phyloP scores from a whole-genome alignment of 2,113 vertebrate species.

The Saguinus midas region DNA sequence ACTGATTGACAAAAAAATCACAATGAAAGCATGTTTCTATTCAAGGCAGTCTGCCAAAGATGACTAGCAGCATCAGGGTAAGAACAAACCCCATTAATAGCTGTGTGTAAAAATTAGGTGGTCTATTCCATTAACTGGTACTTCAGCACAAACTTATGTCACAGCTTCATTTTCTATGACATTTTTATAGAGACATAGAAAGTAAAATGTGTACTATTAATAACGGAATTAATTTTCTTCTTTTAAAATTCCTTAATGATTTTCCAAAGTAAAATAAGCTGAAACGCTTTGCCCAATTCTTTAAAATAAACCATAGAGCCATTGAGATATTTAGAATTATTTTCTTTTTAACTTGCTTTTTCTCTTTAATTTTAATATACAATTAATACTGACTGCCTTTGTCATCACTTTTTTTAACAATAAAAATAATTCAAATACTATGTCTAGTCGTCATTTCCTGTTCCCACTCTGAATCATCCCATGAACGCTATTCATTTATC shows the following conservation, averaged over 20 bases:
- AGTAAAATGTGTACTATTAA: neutral
- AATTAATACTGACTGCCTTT: neutral
- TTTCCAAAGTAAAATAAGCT: neutral
- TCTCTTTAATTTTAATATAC: neutral
- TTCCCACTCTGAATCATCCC: neutral
- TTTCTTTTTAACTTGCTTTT: neutral
- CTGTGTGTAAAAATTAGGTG: neutral
- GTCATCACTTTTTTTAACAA: neutral
- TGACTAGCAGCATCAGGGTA: neutral
- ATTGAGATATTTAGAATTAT: neutral
- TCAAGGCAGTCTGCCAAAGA: neutral
- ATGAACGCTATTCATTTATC: neutral
- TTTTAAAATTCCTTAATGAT: neutral
- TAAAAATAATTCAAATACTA: neutral
- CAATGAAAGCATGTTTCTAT: neutral
- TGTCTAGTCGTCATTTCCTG: neutral
- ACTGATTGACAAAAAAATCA: neutral
- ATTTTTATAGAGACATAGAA: neutral
- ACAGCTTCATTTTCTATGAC: neutral
- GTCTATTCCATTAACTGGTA: neutral
- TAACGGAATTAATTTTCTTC: neutral
- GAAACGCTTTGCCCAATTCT: neutral
- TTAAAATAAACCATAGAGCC: neutral
- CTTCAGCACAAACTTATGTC: neutral
- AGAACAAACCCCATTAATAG: neutral